phyloP scores from a whole-genome alignment of 1,140 invertebrate genomes.

The Coelopa frigida region DNA sequence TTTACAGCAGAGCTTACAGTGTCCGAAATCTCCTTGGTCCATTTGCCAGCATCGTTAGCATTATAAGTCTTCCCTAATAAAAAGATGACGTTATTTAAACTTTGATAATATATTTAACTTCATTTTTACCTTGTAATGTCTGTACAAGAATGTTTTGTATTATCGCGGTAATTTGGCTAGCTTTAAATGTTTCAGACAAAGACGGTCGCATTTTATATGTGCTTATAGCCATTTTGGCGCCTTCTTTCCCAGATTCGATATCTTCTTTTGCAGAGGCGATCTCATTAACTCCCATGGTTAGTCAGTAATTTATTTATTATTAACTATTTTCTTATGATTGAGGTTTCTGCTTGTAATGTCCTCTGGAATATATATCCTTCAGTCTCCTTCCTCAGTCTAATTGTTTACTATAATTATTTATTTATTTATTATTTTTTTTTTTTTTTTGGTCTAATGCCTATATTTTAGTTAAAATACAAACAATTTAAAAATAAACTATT shows the following conservation, averaged over 20 bases:
- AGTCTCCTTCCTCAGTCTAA: too few relatives aligned
- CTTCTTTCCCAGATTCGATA: background rate
- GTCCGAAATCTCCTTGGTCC: constrained; percentile 17
- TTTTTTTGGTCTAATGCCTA: too few relatives aligned
- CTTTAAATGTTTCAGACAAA: constrained; percentile 12
- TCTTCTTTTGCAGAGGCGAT: background rate
- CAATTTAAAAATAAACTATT: too few relatives aligned
- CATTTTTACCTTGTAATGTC: constrained; percentile 12
- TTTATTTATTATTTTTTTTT: too few relatives aligned
- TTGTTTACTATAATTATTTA: too few relatives aligned
- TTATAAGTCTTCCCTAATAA: constrained; percentile 17
- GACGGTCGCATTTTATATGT: constrained; percentile 15
- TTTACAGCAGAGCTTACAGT: constrained; percentile 8
- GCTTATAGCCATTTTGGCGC: background rate
- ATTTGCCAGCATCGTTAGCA: constrained; percentile 8
- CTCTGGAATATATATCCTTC: too few relatives aligned
- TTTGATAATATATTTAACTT: background rate
- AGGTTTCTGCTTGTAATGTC: too few relatives aligned
- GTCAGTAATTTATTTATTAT: too few relatives aligned
- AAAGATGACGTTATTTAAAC: background rate
- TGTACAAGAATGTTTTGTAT: constrained; percentile 10
- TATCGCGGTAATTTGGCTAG: constrained; percentile 14
- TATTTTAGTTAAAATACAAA: too few relatives aligned
- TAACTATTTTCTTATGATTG: too few relatives aligned
- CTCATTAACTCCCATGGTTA: background rate